A percentile compares a stretch with the other conserved stretches of the same genome.
These are phyloP conservation scores for Timandra comae DNA, from an alignment of 2,888 invertebrate species.

Conservation along the genomic window DNA sequence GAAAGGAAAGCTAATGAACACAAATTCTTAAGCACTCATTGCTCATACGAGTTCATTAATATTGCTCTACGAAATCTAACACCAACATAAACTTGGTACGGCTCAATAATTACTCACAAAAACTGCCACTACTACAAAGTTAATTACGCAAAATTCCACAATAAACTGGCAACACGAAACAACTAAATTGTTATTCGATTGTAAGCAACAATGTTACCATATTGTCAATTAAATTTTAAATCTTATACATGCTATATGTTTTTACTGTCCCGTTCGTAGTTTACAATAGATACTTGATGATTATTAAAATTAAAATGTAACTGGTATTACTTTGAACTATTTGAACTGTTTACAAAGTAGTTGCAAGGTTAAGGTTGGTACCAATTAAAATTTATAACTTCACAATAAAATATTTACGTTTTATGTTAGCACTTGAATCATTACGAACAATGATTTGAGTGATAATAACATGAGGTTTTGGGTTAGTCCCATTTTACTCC, in stretches of 20 bases:
- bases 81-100: conserved; percentile 40
- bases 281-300: no score
- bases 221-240: conserved; percentile 24
- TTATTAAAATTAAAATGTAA: no score
- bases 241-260: no score
- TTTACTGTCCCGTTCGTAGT: no score
- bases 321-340: conserved; percentile 46
- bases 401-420: conserved; percentile 44
- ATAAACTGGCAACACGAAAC: conserved; percentile 33
- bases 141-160: conserved; percentile 71
- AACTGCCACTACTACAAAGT: conserved; percentile 62
- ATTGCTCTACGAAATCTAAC: conserved; percentile 49
- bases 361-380: conserved; percentile 32
- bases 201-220: conserved; percentile 43
- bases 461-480: no score
- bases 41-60: conserved; percentile 49
- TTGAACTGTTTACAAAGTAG: conserved; percentile 36
- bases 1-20: no score
- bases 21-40: no score
- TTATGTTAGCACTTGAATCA: no score
- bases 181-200: conserved; percentile 38
- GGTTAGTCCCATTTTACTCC: no score
- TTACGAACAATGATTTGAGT: no score
- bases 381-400: conserved; percentile 52
- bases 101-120: conserved; percentile 53